Evolutionary conservation across 2,113 vertebrate species (phyloP).

Genomic region (Brachypodius melanocephalos): DNA sequence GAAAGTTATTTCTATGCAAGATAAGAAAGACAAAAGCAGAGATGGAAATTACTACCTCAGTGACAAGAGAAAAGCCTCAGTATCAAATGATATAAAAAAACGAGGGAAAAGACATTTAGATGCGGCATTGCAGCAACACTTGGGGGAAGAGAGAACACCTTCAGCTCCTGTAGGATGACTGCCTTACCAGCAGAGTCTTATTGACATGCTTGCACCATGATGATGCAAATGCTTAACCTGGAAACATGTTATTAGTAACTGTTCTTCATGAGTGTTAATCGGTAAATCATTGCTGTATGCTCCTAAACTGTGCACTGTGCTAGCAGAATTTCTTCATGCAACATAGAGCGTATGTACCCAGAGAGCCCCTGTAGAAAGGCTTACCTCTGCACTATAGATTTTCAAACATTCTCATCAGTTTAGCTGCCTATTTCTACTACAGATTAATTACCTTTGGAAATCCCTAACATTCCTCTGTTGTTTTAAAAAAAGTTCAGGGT

Average conservation of each 20-base stretch:
- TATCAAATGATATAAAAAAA: background rate
- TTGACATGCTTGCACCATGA: background rate
- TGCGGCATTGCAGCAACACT: background rate
- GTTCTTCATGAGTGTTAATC: no score
- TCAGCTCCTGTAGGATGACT: background rate
- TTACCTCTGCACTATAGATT: background rate
- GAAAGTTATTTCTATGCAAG: background rate
- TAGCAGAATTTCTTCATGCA: background rate
- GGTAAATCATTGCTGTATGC: background rate
- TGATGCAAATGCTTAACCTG: background rate
- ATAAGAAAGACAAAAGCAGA: background rate
- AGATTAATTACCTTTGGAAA: background rate
- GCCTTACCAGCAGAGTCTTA: background rate
- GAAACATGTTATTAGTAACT: background rate
- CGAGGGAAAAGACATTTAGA: rapidly evolving
- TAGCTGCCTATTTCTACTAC: background rate
- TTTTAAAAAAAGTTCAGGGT: background rate
- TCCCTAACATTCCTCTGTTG: background rate
- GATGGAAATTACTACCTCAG: background rate
- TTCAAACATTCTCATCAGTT: background rate
- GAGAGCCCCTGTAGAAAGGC: background rate
- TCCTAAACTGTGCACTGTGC: background rate
- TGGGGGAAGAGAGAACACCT: background rate
- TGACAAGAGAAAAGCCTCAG: background rate
- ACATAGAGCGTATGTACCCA: background rate